A percentile compares a stretch with the other conserved stretches of the same genome.
Conservation (phyloP, 2,113 vertebrate genomes). For the Notarius quadriscutis region DNA sequence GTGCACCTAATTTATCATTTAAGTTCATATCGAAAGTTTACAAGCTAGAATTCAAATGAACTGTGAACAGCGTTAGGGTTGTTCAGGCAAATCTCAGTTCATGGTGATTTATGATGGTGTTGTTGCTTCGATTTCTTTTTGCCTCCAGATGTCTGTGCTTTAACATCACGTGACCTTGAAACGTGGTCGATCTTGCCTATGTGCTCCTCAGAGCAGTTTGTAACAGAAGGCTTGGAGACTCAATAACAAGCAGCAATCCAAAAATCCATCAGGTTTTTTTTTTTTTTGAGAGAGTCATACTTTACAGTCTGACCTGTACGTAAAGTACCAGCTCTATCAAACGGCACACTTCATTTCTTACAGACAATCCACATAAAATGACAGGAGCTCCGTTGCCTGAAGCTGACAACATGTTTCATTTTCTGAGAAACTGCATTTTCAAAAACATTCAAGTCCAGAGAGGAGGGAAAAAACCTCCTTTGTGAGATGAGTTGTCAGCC, state of each 20-base stretch:
- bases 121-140: background rate
- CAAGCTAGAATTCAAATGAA: background rate
- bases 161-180: background rate
- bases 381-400: background rate
- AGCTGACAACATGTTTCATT: slow-evolving; percentile 26
- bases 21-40: background rate
- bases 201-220: background rate
- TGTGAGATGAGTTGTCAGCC: background rate
- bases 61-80: background rate
- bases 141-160: background rate
- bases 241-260: background rate
- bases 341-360: slow-evolving; percentile 11
- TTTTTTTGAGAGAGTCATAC: background rate
- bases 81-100: background rate
- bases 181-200: background rate
- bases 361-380: slow-evolving; percentile 6
- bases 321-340: background rate
- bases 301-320: slow-evolving; percentile 25
- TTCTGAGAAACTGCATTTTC: slow-evolving; percentile 38
- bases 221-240: background rate
- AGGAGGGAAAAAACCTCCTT: background rate
- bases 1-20: background rate
- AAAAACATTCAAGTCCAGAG: background rate
- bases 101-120: background rate
- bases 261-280: background rate